Conservation (phyloP, 53 echinoderm and acorn worm species). For the Crossaster papposus region DNA sequence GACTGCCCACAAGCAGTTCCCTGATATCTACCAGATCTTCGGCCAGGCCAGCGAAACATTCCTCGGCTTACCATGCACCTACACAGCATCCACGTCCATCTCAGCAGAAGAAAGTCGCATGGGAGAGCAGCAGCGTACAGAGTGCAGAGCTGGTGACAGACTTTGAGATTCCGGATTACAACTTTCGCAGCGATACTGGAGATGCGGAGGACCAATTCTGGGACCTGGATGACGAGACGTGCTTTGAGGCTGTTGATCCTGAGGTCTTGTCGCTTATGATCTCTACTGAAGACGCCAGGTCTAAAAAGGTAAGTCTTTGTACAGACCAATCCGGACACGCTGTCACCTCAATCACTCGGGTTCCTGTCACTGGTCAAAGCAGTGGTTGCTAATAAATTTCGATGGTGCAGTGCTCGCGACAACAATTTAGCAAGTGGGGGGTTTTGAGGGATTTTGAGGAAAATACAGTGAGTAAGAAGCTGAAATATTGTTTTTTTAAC, state of each 20-base stretch:
- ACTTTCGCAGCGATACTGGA: constrained; percentile 37
- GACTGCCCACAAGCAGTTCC: background rate
- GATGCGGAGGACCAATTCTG: constrained; percentile 26
- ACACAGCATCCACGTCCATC: background rate
- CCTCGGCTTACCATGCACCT: background rate
- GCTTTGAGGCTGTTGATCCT: constrained; percentile 48
- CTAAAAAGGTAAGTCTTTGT: constrained; percentile 30
- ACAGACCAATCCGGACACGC: background rate
- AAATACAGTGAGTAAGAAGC: no score
- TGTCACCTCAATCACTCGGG: no score
- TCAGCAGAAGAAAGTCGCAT: background rate
- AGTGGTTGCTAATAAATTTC: no score
- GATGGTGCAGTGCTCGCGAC: no score
- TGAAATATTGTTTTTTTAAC: no score
- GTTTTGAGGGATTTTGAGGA: no score
- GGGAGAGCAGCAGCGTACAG: background rate
- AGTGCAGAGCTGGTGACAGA: background rate
- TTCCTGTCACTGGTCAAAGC: no score
- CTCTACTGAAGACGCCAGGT: constrained; percentile 45
- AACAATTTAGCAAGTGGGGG: no score
- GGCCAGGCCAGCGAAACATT: background rate
- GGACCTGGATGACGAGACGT: constrained; percentile 43
- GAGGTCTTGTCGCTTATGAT: constrained; percentile 46
- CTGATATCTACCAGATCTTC: background rate
- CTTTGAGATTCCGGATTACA: constrained; percentile 63